These are phyloP conservation scores for Epinephelus fuscoguttatus DNA, from an alignment of 2,113 vertebrate genomes.

Conservation along the genomic window DNA sequence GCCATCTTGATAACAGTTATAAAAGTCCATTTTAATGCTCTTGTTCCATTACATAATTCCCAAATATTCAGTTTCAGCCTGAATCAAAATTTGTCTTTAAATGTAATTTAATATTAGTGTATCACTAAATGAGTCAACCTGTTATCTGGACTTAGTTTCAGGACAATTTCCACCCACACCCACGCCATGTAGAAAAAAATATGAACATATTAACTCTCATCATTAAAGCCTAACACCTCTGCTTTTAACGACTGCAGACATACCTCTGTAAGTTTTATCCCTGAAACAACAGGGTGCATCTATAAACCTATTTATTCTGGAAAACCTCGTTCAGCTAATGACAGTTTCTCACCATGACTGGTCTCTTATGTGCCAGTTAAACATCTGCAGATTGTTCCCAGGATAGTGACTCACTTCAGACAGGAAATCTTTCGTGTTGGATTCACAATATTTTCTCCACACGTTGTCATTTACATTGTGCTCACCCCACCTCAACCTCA, in stretches of 20 bases:
- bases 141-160: slow-evolving; percentile 33
- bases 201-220: slow-evolving; percentile 9
- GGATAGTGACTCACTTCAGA: slow-evolving; percentile 77
- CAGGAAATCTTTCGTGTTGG: slow-evolving; percentile 60
- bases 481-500: slow-evolving; percentile 67
- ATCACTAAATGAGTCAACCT: slow-evolving; percentile 37
- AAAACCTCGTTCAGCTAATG: not conserved
- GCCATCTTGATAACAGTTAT: not conserved
- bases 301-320: not conserved
- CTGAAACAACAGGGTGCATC: not conserved
- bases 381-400: slow-evolving; percentile 62
- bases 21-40: not conserved
- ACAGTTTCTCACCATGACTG: slow-evolving; percentile 26
- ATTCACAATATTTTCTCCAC: slow-evolving; percentile 80
- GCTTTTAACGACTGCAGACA: not conserved
- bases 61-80: not conserved
- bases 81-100: not conserved
- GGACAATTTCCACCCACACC: slow-evolving; percentile 26
- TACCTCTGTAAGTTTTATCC: not conserved
- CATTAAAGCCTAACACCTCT: not conserved
- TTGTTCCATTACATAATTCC: not conserved
- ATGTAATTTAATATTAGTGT: slow-evolving; percentile 19
- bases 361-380: not conserved
- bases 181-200: slow-evolving; percentile 17
- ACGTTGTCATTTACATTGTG: slow-evolving; percentile 63